Evolutionary conservation across 2,888 invertebrate genomes (phyloP).

Genomic region (Eristalis arbustorum): DNA sequence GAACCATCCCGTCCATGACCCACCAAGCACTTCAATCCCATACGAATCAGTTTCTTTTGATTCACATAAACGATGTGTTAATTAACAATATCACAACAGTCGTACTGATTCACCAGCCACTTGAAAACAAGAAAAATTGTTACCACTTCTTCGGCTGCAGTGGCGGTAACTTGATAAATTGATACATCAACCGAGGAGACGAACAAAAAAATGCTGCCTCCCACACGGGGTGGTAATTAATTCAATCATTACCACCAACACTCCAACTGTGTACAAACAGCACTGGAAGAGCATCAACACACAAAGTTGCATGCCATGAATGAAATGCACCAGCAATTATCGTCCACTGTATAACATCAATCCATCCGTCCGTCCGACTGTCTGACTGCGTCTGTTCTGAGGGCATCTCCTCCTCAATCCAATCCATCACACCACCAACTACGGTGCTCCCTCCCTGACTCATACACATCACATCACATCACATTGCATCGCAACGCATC

Average conservation of each 20-base stretch:
- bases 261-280: slow-evolving; percentile 47
- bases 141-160: slow-evolving; percentile 53
- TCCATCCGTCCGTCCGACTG: slow-evolving; percentile 49
- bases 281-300: slow-evolving; percentile 50
- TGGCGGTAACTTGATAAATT: slow-evolving; percentile 52
- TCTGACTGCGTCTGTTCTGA: slow-evolving; percentile 26
- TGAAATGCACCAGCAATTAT: slow-evolving; percentile 68
- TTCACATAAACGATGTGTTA: slow-evolving; percentile 60
- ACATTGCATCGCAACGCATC: slow-evolving; percentile 57
- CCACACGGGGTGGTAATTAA: slow-evolving; percentile 63
- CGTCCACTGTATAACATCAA: slow-evolving; percentile 64
- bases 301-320: slow-evolving; percentile 54
- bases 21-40: not conserved
- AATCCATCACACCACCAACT: slow-evolving; percentile 55
- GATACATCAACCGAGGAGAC: slow-evolving; percentile 61
- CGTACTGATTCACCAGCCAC: slow-evolving; percentile 37
- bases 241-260: slow-evolving; percentile 69
- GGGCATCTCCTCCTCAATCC: slow-evolving; percentile 47
- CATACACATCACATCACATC: slow-evolving; percentile 52
- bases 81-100: slow-evolving; percentile 62
- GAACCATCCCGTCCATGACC: slow-evolving; percentile 1
- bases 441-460: slow-evolving; percentile 36
- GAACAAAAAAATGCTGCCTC: slow-evolving; percentile 21
- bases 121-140: slow-evolving; percentile 20
- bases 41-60: slow-evolving; percentile 5